phyloP scores from a whole-genome alignment of 2,797 vertebrate genomes.

The Pagetopsis macropterus region DNA sequence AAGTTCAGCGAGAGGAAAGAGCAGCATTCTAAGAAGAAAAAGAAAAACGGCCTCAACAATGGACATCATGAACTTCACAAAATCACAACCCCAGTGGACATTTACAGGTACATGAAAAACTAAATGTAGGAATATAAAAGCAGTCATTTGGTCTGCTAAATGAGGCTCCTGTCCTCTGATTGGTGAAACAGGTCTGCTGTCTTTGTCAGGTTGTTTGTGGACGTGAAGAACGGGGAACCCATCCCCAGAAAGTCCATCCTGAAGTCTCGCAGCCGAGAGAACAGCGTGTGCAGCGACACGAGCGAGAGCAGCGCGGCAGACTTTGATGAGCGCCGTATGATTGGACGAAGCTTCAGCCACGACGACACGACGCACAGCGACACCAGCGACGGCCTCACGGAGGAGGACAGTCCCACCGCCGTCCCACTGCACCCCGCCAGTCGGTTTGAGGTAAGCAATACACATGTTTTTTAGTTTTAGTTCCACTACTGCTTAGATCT shows the following conservation, averaged over 20 bases:
- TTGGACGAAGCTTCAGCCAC: slow-evolving; percentile 85
- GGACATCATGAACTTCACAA: slow-evolving; percentile 88
- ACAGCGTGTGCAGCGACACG: slow-evolving; percentile 96
- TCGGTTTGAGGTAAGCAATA: slow-evolving; percentile 83
- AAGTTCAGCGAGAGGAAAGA: slow-evolving; percentile 99
- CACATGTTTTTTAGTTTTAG: not conserved
- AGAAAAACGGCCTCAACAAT: slow-evolving; percentile 88
- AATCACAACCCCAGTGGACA: slow-evolving; percentile 91
- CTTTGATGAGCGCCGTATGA: slow-evolving; percentile 87
- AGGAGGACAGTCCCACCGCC: slow-evolving; percentile 84
- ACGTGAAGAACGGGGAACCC: slow-evolving; percentile 93
- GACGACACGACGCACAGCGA: slow-evolving; percentile 89
- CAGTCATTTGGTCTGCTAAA: not conserved
- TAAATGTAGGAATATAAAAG: not conserved
- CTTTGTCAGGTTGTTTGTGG: slow-evolving; percentile 90
- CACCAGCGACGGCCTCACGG: slow-evolving; percentile 86
- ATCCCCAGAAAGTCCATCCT: slow-evolving; percentile 96
- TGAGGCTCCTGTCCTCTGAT: not conserved
- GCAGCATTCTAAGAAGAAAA: slow-evolving; percentile 94
- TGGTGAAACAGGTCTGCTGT: not conserved
- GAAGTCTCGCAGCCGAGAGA: slow-evolving; percentile 96
- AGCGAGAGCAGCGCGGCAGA: slow-evolving; percentile 94
- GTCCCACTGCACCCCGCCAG: slow-evolving; percentile 74
- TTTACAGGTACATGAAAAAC: slow-evolving; percentile 89
- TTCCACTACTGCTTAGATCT: not conserved